phyloP scores from a whole-genome alignment of 2,888 invertebrate species.

The Agriopis aurantiaria region DNA sequence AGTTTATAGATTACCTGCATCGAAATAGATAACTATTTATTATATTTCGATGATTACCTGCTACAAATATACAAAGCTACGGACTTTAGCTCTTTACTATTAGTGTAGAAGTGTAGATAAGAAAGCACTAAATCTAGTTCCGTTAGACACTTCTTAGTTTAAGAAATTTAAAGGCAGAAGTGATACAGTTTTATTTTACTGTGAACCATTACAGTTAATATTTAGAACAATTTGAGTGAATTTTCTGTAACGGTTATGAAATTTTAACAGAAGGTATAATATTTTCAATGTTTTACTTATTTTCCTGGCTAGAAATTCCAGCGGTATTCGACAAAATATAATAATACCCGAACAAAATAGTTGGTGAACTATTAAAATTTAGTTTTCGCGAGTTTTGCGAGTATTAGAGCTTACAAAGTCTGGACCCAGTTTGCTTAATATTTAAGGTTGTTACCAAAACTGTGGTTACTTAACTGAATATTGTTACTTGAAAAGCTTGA shows the following conservation, averaged over 20 bases:
- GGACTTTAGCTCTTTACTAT: too few relatives aligned
- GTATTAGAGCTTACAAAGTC: constrained; percentile 12
- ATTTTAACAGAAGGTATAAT: background rate
- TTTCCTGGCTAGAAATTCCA: background rate
- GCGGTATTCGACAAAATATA: background rate
- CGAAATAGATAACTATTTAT: too few relatives aligned
- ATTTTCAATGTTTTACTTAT: background rate
- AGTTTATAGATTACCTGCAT: too few relatives aligned
- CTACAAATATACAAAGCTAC: too few relatives aligned
- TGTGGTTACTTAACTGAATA: background rate
- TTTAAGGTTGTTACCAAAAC: background rate
- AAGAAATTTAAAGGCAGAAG: background rate
- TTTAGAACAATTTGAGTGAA: background rate
- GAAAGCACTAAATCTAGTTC: background rate
- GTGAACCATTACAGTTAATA: background rate
- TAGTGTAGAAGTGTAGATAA: too few relatives aligned
- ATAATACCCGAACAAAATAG: constrained; percentile 12
- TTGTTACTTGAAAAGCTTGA: background rate
- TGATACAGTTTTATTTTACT: background rate
- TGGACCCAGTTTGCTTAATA: constrained; percentile 6
- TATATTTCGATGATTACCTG: too few relatives aligned
- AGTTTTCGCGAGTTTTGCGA: constrained; percentile 17
- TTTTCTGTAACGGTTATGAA: background rate
- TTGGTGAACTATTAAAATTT: constrained; percentile 19
- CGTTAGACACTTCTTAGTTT: background rate